Percentiles rank a stretch among this genome's conserved stretches.
Conservation (phyloP, 2,113 vertebrate species). For the Mormyrus lacerda region DNA sequence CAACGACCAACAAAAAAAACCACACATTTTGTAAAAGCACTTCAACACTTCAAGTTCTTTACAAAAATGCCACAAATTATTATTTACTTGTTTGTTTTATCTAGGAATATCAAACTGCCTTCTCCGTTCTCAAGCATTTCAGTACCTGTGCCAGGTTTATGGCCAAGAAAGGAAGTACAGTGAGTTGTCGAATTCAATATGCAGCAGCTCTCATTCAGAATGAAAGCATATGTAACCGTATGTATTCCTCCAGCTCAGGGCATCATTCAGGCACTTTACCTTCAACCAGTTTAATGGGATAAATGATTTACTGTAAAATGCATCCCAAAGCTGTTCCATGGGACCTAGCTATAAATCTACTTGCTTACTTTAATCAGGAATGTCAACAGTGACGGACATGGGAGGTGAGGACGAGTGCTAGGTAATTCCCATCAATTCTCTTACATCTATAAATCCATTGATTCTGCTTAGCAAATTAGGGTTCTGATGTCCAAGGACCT, state of each 20-base stretch:
- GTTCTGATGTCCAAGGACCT: background rate
- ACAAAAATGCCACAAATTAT: background rate
- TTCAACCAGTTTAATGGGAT: constrained; percentile 46
- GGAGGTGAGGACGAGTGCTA: background rate
- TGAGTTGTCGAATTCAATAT: constrained; percentile 40
- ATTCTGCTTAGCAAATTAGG: background rate
- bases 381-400: background rate
- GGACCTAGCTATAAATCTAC: constrained; percentile 46
- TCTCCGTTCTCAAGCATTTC: constrained; percentile 19
- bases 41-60: background rate
- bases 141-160: constrained; percentile 32
- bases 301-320: constrained; percentile 55
- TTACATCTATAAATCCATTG: background rate
- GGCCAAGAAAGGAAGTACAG: constrained; percentile 25
- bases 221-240: constrained; percentile 41
- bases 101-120: background rate
- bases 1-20: background rate
- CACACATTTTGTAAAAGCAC: background rate
- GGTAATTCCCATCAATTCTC: background rate
- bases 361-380: constrained; percentile 46
- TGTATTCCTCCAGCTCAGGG: constrained; percentile 31
- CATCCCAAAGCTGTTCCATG: constrained; percentile 47
- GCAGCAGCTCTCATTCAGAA: constrained; percentile 24
- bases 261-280: constrained; percentile 46
- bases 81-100: background rate